These are phyloP conservation scores for Caenorhabditis sinica DNA, from an alignment of 2,888 invertebrate genomes.

Conservation along the genomic window DNA sequence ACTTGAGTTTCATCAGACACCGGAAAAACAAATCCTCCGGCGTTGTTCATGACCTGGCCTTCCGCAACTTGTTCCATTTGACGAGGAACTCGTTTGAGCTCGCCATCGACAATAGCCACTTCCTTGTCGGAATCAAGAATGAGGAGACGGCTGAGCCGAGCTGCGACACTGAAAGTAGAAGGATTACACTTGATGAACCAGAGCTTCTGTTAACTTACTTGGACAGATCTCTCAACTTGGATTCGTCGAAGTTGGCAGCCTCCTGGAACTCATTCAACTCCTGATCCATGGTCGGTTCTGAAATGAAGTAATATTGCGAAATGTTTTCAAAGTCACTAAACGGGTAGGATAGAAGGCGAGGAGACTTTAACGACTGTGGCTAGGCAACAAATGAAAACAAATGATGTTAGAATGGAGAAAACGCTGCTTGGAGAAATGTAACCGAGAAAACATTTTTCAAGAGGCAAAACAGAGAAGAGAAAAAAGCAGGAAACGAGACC, in stretches of 20 bases:
- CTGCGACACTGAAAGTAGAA: conserved; percentile 29
- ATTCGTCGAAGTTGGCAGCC: conserved; percentile 30
- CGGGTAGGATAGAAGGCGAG: conserved; percentile 16
- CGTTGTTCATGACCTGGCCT: conserved; percentile 79
- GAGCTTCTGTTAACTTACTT: conserved; percentile 18
- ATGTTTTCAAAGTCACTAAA: not conserved
- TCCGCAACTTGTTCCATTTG: conserved; percentile 76
- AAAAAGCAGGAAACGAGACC: conserved; percentile 12
- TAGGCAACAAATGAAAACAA: conserved; percentile 19
- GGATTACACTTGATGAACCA: not conserved
- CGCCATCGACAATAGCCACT: conserved; percentile 31
- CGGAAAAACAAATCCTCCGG: conserved; percentile 83
- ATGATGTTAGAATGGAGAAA: not conserved
- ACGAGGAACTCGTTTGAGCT: conserved; percentile 55
- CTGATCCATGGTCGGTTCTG: conserved; percentile 48
- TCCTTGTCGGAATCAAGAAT: conserved; percentile 27
- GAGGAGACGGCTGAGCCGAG: conserved; percentile 23
- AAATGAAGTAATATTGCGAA: conserved; percentile 41
- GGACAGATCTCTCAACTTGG: conserved; percentile 9
- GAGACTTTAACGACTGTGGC: conserved; percentile 16
- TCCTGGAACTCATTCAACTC: conserved; percentile 43
- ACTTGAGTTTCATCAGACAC: conserved; percentile 83
- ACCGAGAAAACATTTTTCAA: not conserved
- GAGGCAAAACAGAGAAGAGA: not conserved
- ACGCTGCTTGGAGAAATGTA: not conserved